A percentile compares a stretch with the other conserved stretches of the same genome.
Conservation (phyloP, 2,797 vertebrate genomes). For the Micromesistius poutassou region DNA sequence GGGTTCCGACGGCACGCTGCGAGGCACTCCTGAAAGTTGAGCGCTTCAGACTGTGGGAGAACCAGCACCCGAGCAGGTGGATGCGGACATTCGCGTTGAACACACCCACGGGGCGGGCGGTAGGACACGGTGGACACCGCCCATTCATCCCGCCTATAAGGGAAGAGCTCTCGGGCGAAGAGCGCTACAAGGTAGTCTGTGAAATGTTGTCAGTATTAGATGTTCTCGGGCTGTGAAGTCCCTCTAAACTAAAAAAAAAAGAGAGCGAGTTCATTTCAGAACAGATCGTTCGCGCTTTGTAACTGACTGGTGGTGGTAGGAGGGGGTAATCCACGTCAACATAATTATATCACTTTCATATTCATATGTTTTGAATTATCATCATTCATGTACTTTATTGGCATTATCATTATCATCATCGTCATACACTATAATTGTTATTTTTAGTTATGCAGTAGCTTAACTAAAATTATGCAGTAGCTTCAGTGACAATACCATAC, state of each 20-base stretch:
- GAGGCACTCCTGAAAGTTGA: conserved; percentile 53
- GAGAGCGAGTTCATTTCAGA: too few relatives aligned
- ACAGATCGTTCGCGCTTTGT: too few relatives aligned
- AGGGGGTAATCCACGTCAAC: too few relatives aligned
- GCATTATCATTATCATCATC: too few relatives aligned
- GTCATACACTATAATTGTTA: background rate
- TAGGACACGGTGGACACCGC: conserved; percentile 53
- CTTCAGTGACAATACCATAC: too few relatives aligned
- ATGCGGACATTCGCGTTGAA: conserved; percentile 60
- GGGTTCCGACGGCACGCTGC: conserved; percentile 35
- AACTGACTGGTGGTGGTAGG: too few relatives aligned
- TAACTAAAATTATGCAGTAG: too few relatives aligned
- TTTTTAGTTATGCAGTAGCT: background rate
- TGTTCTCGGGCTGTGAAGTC: too few relatives aligned
- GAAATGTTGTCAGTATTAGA: too few relatives aligned
- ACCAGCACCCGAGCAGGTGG: conserved; percentile 74
- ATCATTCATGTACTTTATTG: background rate
- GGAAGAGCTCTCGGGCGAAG: too few relatives aligned
- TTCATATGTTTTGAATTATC: background rate
- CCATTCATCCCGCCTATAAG: conserved; percentile 37
- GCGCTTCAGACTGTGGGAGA: conserved; percentile 57
- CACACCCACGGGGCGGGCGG: conserved; percentile 73
- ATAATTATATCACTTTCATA: background rate
- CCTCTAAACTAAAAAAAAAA: too few relatives aligned
- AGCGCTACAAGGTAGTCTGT: background rate